Evolutionary conservation across 2,113 vertebrate genomes (phyloP).

Genomic region (Chitala chitala): DNA sequence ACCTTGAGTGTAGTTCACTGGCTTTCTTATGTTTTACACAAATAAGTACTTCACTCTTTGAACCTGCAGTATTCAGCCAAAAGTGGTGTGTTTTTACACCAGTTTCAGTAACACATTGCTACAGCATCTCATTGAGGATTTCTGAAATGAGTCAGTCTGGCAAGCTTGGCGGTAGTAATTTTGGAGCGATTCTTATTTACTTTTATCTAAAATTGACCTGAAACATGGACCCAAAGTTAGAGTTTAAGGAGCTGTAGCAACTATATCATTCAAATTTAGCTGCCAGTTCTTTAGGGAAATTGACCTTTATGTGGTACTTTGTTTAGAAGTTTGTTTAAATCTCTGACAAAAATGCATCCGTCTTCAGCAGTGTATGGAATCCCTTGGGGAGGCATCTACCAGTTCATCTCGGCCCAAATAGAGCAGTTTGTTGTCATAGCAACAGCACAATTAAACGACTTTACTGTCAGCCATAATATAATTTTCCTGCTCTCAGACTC

Average conservation of each 20-base stretch:
- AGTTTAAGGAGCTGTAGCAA: not conserved
- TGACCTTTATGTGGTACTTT: not conserved
- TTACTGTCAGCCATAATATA: slow-evolving; percentile 70
- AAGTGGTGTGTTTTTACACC: too few relatives aligned
- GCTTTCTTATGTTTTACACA: too few relatives aligned
- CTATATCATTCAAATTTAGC: not conserved
- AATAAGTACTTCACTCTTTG: too few relatives aligned
- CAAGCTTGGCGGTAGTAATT: too few relatives aligned
- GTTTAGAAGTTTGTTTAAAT: slow-evolving; percentile 39
- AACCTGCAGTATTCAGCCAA: too few relatives aligned
- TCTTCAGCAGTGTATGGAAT: slow-evolving; percentile 37
- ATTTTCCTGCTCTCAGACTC: slow-evolving; percentile 57
- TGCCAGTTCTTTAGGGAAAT: not conserved
- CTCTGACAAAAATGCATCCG: slow-evolving; percentile 50
- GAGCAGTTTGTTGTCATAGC: slow-evolving; percentile 72
- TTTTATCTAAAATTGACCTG: not conserved
- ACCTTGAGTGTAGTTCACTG: too few relatives aligned
- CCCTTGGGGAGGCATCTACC: slow-evolving; percentile 61
- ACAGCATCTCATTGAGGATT: not conserved
- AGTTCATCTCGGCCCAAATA: slow-evolving; percentile 52
- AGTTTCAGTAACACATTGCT: not conserved
- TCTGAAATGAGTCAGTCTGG: too few relatives aligned
- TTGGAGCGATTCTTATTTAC: not conserved
- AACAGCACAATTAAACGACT: slow-evolving; percentile 73
- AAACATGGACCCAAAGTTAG: not conserved